phyloP scores from a whole-genome alignment of 2,113 vertebrate species.

The Colaptes auratus region DNA sequence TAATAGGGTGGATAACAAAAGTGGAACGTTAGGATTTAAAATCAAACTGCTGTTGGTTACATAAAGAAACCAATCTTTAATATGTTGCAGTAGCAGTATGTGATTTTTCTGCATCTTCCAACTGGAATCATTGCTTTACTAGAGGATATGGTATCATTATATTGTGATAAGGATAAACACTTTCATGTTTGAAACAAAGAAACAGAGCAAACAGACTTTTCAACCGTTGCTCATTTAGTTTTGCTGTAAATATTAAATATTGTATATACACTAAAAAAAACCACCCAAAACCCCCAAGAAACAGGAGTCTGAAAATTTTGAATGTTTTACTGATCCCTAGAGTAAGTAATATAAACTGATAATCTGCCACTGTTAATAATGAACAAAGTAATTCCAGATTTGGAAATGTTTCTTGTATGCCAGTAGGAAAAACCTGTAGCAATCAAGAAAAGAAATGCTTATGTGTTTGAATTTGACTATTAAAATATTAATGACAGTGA shows the following conservation, averaged over 20 bases:
- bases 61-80: not conserved
- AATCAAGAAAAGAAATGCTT: not conserved
- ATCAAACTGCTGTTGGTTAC: not conserved
- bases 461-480: not conserved
- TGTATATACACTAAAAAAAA: not conserved
- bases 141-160: not conserved
- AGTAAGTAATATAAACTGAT: not conserved
- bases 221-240: not conserved
- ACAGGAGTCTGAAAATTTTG: not conserved
- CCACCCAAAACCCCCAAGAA: too few species aligned
- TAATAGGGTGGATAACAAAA: conserved; percentile 39
- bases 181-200: not conserved
- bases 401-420: not conserved
- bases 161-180: not conserved
- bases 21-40: conserved; percentile 54
- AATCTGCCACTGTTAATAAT: not conserved
- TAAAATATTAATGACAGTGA: not conserved
- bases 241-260: not conserved
- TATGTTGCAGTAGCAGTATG: not conserved
- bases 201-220: not conserved
- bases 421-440: not conserved
- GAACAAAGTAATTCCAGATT: conserved; percentile 16
- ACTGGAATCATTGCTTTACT: too few species aligned
- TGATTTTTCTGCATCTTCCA: not conserved
- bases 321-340: not conserved